phyloP scores from a whole-genome alignment of 2,113 vertebrate genomes.

The Prietella phreatophila region DNA sequence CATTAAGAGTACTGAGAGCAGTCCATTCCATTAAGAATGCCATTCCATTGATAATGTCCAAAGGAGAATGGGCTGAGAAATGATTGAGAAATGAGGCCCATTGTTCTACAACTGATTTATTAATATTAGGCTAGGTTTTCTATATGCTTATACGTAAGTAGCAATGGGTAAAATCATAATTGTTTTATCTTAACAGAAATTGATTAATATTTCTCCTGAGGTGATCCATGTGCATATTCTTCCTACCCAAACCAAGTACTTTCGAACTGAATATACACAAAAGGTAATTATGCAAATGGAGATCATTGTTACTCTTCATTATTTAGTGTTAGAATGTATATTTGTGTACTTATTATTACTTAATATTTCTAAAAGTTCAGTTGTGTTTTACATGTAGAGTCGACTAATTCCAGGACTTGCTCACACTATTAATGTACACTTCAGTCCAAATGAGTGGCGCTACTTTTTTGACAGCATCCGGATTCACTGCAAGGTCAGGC shows the following conservation, averaged over 20 bases:
- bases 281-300: slow-evolving; percentile 69
- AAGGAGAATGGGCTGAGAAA: background rate
- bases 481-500: slow-evolving; percentile 85
- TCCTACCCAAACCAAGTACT: slow-evolving; percentile 86
- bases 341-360: background rate
- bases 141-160: background rate
- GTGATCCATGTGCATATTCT: slow-evolving; percentile 81
- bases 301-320: background rate
- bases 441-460: slow-evolving; percentile 87
- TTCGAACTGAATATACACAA: slow-evolving; percentile 84
- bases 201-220: slow-evolving; percentile 83
- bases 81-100: background rate
- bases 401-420: slow-evolving; percentile 85
- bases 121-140: background rate
- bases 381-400: slow-evolving; percentile 68
- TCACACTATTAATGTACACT: slow-evolving; percentile 75
- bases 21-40: background rate
- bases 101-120: background rate
- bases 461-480: slow-evolving; percentile 91
- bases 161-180: background rate
- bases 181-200: slow-evolving; percentile 73
- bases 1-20: background rate
- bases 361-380: background rate
- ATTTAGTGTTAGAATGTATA: background rate
- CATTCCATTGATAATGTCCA: background rate